Evolutionary conservation across 23 tunicate species (phyloP).

Genomic region (Ascidia mentula): DNA sequence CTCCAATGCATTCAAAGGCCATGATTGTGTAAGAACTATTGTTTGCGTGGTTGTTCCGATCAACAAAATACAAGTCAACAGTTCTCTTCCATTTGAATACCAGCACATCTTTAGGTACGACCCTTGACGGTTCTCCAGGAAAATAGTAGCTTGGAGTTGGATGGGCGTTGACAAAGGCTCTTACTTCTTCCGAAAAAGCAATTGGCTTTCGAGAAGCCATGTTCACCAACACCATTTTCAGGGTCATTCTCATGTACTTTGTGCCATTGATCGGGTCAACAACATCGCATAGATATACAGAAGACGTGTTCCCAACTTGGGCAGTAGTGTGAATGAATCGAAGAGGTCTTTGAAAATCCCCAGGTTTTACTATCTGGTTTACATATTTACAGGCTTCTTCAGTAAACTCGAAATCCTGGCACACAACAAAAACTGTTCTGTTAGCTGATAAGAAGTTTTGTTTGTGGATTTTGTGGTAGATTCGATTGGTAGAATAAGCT

Average conservation of each 20-base stretch:
- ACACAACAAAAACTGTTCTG: no score
- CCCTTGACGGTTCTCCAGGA: neutral
- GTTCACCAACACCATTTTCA: neutral
- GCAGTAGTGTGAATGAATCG: neutral
- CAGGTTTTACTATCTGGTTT: neutral
- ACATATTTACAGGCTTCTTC: no score
- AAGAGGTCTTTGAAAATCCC: neutral
- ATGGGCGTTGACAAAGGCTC: neutral
- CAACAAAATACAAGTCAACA: neutral
- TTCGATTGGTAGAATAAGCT: no score
- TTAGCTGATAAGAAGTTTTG: no score
- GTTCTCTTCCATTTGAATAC: neutral
- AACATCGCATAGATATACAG: neutral
- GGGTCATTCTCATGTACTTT: neutral
- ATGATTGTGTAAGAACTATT: neutral
- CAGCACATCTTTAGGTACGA: neutral
- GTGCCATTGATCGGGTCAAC: neutral
- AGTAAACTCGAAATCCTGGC: no score
- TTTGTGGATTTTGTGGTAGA: no score
- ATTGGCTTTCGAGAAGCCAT: neutral
- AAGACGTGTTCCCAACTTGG: neutral
- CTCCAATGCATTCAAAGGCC: neutral
- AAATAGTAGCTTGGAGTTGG: neutral
- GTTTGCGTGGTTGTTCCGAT: neutral
- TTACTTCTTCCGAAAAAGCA: neutral